Evolutionary conservation across 2,888 invertebrate genomes (phyloP).

Genomic region (Kryphioiulus occultus): DNA sequence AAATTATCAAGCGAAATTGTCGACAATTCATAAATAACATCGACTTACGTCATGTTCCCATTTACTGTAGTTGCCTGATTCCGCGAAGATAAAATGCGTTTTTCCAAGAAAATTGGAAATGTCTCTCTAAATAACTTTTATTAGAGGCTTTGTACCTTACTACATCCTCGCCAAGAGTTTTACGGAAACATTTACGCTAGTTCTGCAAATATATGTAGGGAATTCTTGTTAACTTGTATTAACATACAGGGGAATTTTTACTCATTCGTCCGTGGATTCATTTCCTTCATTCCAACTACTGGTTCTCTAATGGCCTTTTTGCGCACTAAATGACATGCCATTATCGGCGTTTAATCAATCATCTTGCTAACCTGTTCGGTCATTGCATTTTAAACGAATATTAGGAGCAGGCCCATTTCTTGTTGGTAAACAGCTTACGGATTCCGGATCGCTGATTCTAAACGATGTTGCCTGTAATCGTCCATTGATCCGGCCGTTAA

Average conservation of each 20-base stretch:
- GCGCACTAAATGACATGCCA: background rate
- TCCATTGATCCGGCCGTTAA: background rate
- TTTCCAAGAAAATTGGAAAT: too few relatives aligned
- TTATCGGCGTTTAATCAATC: background rate
- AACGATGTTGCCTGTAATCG: background rate
- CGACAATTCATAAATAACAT: background rate
- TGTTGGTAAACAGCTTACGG: background rate
- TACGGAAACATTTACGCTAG: background rate
- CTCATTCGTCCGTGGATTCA: background rate
- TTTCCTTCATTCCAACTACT: background rate
- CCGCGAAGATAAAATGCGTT: too few relatives aligned
- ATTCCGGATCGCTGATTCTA: background rate
- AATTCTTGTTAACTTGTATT: background rate
- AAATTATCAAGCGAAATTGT: background rate
- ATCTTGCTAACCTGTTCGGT: background rate
- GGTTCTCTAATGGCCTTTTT: background rate
- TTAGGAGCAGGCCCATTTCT: background rate
- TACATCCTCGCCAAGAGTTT: background rate
- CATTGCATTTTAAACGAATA: background rate
- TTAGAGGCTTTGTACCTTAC: too few relatives aligned
- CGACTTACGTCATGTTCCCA: background rate
- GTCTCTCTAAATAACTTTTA: too few relatives aligned
- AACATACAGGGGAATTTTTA: background rate
- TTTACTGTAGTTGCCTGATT: background rate
- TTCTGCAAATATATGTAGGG: background rate